Percentiles rank a stretch among this genome's conserved stretches.
Evolutionary conservation across 2,888 invertebrate species (phyloP).

Genomic region (Caenorhabditis angaria): DNA sequence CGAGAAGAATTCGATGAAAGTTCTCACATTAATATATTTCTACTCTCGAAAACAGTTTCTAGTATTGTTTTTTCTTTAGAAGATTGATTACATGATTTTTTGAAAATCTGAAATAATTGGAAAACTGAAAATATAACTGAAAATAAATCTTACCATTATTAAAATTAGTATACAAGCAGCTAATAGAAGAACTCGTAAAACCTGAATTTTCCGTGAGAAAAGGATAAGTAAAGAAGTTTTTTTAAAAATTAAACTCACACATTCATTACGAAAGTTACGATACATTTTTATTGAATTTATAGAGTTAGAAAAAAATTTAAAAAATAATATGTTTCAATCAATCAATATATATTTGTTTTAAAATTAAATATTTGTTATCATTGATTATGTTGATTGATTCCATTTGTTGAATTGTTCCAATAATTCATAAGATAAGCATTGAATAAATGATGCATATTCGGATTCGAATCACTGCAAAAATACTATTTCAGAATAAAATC

Average conservation of each 20-base stretch:
- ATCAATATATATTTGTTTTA: not conserved
- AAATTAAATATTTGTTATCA: not conserved
- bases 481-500: not conserved
- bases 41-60: not conserved
- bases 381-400: not conserved
- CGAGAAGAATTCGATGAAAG: not conserved
- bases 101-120: too few species aligned
- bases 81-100: not conserved
- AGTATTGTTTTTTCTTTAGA: not conserved
- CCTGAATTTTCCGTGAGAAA: too few species aligned
- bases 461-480: not conserved
- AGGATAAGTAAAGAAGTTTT: too few species aligned
- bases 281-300: too few species aligned
- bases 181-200: too few species aligned
- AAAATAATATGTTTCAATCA: not conserved
- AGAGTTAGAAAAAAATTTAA: too few species aligned
- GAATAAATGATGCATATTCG: not conserved
- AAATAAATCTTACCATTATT: too few species aligned
- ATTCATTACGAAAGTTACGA: too few species aligned
- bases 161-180: too few species aligned
- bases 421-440: not conserved
- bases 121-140: not conserved
- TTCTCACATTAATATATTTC: not conserved
- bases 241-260: not conserved
- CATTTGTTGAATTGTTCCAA: not conserved